A percentile compares a stretch with the other conserved stretches of the same genome.
phyloP scores from a whole-genome alignment of 2,113 vertebrate species.

The Phrynosoma blainvillii region DNA sequence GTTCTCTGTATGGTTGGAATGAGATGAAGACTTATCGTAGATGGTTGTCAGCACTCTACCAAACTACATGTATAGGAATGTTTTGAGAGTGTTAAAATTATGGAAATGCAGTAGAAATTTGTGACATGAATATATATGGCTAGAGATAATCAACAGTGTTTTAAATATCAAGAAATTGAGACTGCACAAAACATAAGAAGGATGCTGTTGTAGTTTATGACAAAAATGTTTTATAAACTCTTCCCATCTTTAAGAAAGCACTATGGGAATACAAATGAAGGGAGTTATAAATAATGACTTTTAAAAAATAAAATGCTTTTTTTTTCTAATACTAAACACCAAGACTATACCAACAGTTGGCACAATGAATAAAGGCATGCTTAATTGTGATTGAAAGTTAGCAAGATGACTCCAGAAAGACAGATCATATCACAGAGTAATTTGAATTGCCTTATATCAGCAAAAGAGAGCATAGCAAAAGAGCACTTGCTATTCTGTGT shows the following conservation, averaged over 20 bases:
- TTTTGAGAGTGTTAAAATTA: neutral
- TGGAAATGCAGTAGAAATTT: no score
- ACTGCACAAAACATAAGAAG: constrained; percentile 16
- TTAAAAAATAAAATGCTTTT: neutral
- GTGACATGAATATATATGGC: no score
- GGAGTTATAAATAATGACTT: neutral
- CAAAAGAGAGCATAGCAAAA: constrained; percentile 22
- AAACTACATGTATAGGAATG: neutral
- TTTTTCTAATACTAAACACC: neutral
- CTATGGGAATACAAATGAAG: neutral
- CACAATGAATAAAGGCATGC: neutral
- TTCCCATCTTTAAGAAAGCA: constrained; percentile 24
- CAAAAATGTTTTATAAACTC: neutral
- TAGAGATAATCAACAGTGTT: neutral
- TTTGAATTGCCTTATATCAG: neutral
- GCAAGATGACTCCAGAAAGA: neutral
- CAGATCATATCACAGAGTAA: neutral
- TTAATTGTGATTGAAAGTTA: neutral
- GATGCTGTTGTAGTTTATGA: neutral
- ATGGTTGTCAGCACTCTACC: neutral
- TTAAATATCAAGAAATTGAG: neutral
- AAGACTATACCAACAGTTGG: neutral
- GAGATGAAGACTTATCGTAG: neutral
- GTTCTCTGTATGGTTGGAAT: neutral
- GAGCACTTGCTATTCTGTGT: neutral